phyloP scores from a whole-genome alignment of 2,888 invertebrate species.

The Harpalus rufipes region DNA sequence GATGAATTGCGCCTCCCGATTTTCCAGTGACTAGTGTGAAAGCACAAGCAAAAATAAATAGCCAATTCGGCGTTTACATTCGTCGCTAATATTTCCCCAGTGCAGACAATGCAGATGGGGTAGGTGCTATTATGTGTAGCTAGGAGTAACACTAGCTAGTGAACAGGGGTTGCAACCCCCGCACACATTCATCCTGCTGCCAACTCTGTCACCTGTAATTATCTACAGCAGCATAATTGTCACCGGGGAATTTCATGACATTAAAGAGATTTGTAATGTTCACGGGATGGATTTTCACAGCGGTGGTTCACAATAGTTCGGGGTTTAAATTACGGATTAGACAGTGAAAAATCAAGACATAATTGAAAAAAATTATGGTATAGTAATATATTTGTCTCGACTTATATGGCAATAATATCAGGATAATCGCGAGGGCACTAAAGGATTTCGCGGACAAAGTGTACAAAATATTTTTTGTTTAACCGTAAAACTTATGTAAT shows the following conservation, averaged over 20 bases:
- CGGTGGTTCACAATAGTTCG: neutral
- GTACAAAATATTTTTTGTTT: no score
- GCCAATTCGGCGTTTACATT: conserved; percentile 60
- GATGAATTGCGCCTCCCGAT: neutral
- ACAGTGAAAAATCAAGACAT: neutral
- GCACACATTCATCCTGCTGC: conserved; percentile 33
- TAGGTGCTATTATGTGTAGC: neutral
- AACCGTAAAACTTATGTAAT: no score
- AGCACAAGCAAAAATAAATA: conserved; percentile 54
- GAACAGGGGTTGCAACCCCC: neutral
- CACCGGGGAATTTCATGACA: conserved; percentile 40
- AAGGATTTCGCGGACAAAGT: no score
- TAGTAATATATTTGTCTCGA: no score
- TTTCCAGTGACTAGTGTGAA: neutral
- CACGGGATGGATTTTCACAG: neutral
- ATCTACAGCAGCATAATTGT: conserved; percentile 51
- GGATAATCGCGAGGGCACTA: no score
- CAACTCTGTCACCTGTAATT: conserved; percentile 58
- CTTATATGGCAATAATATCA: no score
- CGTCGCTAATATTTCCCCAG: conserved; percentile 48
- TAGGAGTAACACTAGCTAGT: neutral
- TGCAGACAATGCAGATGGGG: conserved; percentile 42
- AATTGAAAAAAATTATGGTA: neutral
- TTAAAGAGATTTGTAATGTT: neutral
- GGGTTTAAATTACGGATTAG: neutral